Evolutionary conservation across 1,140 invertebrate genomes (phyloP).

Genomic region (Lordiphosa collinella): DNA sequence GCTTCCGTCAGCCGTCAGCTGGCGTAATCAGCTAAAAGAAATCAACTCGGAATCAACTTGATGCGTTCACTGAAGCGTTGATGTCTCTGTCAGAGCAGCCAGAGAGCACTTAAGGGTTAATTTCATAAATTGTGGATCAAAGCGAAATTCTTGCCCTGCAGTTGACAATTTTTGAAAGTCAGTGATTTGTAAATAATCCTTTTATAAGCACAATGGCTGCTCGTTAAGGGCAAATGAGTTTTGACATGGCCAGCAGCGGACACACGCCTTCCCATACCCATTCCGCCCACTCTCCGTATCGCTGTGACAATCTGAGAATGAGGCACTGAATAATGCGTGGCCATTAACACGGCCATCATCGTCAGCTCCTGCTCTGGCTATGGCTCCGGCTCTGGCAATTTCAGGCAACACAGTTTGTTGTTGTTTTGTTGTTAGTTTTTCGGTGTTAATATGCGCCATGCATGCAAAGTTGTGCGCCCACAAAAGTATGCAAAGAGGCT

Average conservation of each 20-base stretch:
- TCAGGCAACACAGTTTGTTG: conserved; percentile 60
- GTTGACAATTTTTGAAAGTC: conserved; percentile 78
- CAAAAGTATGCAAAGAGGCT: conserved; percentile 20
- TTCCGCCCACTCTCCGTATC: conserved; percentile 35
- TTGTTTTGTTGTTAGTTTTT: conserved; percentile 57
- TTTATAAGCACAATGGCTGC: conserved; percentile 73
- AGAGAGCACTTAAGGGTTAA: conserved; percentile 73
- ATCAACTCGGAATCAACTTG: conserved; percentile 45
- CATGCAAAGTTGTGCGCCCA: conserved; percentile 65
- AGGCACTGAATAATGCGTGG: conserved; percentile 73
- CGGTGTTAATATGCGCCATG: conserved; percentile 70
- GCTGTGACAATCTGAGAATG: conserved; percentile 68
- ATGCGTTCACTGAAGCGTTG: conserved; percentile 38
- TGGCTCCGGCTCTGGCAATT: conserved; percentile 54
- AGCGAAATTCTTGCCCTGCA: conserved; percentile 66
- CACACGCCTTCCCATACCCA: conserved; percentile 12
- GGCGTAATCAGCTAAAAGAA: conserved; percentile 72
- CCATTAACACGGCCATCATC: conserved; percentile 66
- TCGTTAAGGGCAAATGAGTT: conserved; percentile 75
- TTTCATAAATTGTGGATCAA: conserved; percentile 77
- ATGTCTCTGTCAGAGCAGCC: conserved; percentile 52
- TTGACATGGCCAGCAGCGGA: conserved; percentile 71
- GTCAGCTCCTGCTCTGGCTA: conserved; percentile 23
- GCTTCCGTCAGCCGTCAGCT: conserved; percentile 46
- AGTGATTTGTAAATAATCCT: conserved; percentile 78